A percentile compares a stretch with the other conserved stretches of the same genome.
Evolutionary conservation across 2,888 invertebrate species (phyloP).

Genomic region (Brachyptera risi): DNA sequence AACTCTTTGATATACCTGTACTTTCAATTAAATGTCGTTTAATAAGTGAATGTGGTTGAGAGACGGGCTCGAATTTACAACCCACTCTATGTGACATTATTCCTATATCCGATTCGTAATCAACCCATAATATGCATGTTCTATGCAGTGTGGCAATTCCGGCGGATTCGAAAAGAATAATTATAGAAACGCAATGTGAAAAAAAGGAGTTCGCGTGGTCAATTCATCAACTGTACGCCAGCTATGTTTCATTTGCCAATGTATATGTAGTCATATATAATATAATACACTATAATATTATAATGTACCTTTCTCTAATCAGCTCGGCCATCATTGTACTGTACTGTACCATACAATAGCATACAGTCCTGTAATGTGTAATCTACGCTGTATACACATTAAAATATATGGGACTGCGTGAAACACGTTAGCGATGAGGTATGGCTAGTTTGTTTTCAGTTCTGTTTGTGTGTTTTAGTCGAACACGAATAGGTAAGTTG

Average conservation of each 20-base stretch:
- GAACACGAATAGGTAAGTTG: constrained; percentile 7
- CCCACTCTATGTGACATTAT: neutral
- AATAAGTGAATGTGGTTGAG: too few relatives aligned
- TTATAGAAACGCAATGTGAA: neutral
- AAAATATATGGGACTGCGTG: neutral
- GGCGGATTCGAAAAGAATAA: neutral
- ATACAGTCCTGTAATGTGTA: constrained; percentile 4
- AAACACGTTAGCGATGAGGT: constrained; percentile 5
- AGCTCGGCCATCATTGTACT: neutral
- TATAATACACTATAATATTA: neutral
- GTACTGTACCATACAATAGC: neutral
- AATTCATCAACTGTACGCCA: neutral
- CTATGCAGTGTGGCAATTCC: neutral
- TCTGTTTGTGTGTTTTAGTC: neutral
- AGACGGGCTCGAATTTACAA: too few relatives aligned
- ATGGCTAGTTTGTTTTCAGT: constrained; percentile 6
- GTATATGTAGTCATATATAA: too few relatives aligned
- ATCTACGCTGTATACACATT: too few relatives aligned
- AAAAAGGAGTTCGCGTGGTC: constrained; percentile 2
- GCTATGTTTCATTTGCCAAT: constrained; percentile 1
- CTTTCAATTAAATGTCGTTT: too few relatives aligned
- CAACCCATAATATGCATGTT: constrained; percentile 2
- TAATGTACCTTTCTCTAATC: neutral
- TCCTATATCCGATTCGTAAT: neutral
- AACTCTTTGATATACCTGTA: too few relatives aligned